phyloP scores from a whole-genome alignment of 1,140 invertebrate species.

The Micrasema longulum region DNA sequence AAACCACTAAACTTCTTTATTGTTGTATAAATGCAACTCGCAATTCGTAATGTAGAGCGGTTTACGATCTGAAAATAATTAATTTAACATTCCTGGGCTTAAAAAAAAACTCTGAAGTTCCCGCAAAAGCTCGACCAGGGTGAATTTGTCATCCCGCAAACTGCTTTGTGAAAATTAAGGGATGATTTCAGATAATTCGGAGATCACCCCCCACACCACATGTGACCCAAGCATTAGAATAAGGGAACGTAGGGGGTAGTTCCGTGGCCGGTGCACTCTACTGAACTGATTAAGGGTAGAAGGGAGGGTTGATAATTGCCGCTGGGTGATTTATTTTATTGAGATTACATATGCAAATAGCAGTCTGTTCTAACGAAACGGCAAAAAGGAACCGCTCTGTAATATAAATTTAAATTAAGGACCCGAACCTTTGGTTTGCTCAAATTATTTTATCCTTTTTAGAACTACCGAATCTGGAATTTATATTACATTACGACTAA shows the following conservation, averaged over 20 bases:
- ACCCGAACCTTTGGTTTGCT: not conserved
- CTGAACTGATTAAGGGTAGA: slow-evolving; percentile 30
- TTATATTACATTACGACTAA: too few species aligned
- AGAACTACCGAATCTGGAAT: too few species aligned
- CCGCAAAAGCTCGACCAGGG: too few species aligned
- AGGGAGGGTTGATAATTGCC: slow-evolving; percentile 38
- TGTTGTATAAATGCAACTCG: too few species aligned
- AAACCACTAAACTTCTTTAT: too few species aligned
- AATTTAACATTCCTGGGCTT: too few species aligned
- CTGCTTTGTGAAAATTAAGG: slow-evolving; percentile 17
- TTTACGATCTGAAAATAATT: too few species aligned
- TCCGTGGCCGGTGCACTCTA: slow-evolving; percentile 22
- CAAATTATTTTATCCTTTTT: not conserved
- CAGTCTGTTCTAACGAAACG: slow-evolving; percentile 13
- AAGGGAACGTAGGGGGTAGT: too few species aligned
- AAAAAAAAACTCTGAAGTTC: too few species aligned
- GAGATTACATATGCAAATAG: slow-evolving; percentile 41
- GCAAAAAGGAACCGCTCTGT: slow-evolving; percentile 22
- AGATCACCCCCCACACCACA: slow-evolving; percentile 17
- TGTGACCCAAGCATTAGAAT: slow-evolving; percentile 24
- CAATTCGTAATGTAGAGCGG: too few species aligned
- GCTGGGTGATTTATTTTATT: slow-evolving; percentile 41
- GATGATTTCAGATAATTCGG: slow-evolving; percentile 25
- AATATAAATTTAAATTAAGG: slow-evolving; percentile 36
- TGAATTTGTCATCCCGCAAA: slow-evolving; percentile 18